Conservation (phyloP, 2,888 invertebrate species). For the Drosophila eohydei region DNA sequence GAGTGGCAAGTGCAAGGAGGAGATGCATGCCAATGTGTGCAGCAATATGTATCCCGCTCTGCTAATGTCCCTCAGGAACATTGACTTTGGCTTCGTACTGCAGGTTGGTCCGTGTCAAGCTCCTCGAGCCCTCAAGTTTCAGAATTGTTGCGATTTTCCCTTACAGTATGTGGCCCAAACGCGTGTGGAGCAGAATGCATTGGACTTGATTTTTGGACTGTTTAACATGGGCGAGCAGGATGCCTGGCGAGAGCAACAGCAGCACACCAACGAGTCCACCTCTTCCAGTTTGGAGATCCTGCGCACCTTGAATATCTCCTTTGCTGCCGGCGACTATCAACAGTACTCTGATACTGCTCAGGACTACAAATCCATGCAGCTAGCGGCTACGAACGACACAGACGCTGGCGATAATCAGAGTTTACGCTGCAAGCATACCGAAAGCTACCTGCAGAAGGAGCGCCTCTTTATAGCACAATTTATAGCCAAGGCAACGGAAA, state of each 20-base stretch:
- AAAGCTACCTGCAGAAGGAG: constrained; percentile 78
- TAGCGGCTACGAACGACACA: constrained; percentile 7
- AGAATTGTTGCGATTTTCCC: neutral
- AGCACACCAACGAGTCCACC: constrained; percentile 78
- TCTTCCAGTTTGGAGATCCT: constrained; percentile 84
- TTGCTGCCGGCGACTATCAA: constrained; percentile 77
- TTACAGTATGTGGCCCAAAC: constrained; percentile 75
- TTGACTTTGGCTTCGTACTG: constrained; percentile 90
- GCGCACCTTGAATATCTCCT: constrained; percentile 81
- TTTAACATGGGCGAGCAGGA: constrained; percentile 82
- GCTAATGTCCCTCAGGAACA: constrained; percentile 89
- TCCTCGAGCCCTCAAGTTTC: too few species aligned
- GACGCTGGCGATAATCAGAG: constrained; percentile 47
- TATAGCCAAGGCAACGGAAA: constrained; percentile 78
- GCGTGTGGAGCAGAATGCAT: constrained; percentile 80
- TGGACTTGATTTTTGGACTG: constrained; percentile 80
- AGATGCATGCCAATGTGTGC: constrained; percentile 86
- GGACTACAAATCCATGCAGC: constrained; percentile 62
- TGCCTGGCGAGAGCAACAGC: constrained; percentile 73
- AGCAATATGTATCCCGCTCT: constrained; percentile 91
- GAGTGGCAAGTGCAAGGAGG: constrained; percentile 58
- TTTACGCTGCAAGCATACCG: constrained; percentile 73
- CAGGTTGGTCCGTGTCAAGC: constrained; percentile 86
- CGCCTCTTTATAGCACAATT: constrained; percentile 75
- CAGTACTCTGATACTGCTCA: constrained; percentile 67